Percentiles rank a stretch among this genome's conserved stretches.
These are phyloP conservation scores for Thomomys bottae DNA, from an alignment of 2,113 vertebrate genomes.

Conservation along the genomic window DNA sequence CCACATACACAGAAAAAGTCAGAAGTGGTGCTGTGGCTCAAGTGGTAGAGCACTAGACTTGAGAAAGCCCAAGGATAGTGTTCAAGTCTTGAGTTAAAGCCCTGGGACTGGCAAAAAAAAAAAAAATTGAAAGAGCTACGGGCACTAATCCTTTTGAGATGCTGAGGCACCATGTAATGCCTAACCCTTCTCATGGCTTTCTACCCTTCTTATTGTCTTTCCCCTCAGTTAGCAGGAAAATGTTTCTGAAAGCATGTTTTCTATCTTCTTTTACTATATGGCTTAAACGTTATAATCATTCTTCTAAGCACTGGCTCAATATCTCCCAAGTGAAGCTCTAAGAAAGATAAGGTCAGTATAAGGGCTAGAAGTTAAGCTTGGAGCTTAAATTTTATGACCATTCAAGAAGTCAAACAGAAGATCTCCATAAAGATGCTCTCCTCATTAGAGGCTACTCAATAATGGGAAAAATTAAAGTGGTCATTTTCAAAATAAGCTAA, in stretches of 20 bases:
- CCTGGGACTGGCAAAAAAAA: too few species aligned
- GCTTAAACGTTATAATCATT: not conserved
- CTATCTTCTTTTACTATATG: not conserved
- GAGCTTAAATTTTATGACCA: conserved; percentile 87
- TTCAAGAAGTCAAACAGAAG: conserved; percentile 85
- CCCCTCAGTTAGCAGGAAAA: not conserved
- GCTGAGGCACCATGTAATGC: not conserved
- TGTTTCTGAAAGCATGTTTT: not conserved
- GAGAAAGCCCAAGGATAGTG: too few species aligned
- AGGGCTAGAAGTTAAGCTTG: conserved; percentile 6
- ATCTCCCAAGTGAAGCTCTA: not conserved
- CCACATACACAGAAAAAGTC: too few species aligned
- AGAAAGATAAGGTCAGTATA: conserved; percentile 1
- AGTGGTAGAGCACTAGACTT: too few species aligned
- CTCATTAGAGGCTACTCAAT: conserved; percentile 67
- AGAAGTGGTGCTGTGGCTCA: too few species aligned
- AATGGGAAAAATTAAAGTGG: conserved; percentile 41
- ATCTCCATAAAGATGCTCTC: conserved; percentile 88
- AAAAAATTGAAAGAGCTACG: not conserved
- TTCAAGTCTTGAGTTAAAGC: too few species aligned
- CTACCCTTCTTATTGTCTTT: not conserved
- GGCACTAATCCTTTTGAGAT: not conserved
- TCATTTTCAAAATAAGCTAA: conserved; percentile 61
- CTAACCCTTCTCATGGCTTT: not conserved
- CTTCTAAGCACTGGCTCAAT: not conserved